Conservation (phyloP, 1,140 invertebrate species). For the Scaptomyza montana region DNA sequence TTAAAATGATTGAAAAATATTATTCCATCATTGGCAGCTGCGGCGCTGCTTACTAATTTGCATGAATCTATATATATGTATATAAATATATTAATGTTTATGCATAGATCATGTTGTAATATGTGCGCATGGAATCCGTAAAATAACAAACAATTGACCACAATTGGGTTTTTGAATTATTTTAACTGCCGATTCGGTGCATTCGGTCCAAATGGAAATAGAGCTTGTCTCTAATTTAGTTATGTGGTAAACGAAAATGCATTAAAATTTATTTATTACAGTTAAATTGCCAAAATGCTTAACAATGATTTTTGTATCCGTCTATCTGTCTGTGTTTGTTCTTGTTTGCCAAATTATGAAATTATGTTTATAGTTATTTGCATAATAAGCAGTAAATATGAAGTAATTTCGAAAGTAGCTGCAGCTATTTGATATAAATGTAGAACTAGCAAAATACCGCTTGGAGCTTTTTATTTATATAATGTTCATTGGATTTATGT, state of each 20-base stretch:
- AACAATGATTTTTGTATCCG: slow-evolving; percentile 22
- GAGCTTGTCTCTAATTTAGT: slow-evolving; percentile 70
- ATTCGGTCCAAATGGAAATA: slow-evolving; percentile 49
- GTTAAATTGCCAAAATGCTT: slow-evolving; percentile 59
- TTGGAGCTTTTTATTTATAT: not conserved
- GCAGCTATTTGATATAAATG: not conserved
- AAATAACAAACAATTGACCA: slow-evolving; percentile 63
- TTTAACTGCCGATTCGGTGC: slow-evolving; percentile 13
- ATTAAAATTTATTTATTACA: slow-evolving; percentile 64
- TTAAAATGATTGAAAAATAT: slow-evolving; percentile 75
- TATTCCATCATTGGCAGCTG: slow-evolving; percentile 74
- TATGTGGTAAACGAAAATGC: slow-evolving; percentile 61
- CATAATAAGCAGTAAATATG: slow-evolving; percentile 10
- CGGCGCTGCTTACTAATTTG: slow-evolving; percentile 63
- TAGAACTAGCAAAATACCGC: not conserved
- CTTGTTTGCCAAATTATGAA: slow-evolving; percentile 6
- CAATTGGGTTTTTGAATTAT: slow-evolving; percentile 51
- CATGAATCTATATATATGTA: slow-evolving; percentile 39
- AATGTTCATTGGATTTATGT: no score
- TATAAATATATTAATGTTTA: not conserved
- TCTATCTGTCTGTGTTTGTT: not conserved
- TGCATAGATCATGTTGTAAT: slow-evolving; percentile 19
- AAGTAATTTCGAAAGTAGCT: not conserved
- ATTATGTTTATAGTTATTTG: slow-evolving; percentile 4
- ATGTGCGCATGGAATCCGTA: slow-evolving; percentile 38